Evolutionary conservation across 2,888 invertebrate species (phyloP), one percentile per base, ranked within the genome.

Genomic region (Isotomurus palustris): DNA sequence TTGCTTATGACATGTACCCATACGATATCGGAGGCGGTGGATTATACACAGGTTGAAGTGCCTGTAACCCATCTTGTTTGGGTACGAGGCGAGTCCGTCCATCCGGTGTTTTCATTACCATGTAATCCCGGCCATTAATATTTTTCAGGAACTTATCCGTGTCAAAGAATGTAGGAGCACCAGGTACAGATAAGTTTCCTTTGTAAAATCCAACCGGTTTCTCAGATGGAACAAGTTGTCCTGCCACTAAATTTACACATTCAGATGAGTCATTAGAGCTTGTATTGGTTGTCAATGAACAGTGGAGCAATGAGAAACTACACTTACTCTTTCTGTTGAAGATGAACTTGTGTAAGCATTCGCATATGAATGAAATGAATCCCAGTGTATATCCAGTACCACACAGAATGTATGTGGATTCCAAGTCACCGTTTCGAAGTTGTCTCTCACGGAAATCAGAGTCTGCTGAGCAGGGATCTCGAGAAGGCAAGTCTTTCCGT

Each of bases 401-500:
- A 73, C 89, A 86, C 1, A 90, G 84, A 66, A 84, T 78, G 72
- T 90, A 91, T 0, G 91, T 91, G 80, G 89, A 85, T 69, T 82
- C 74, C 1, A 91, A 80, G 74, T 91, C 91, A 3, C 83, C 80
- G 72, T 88, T 87, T 62, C 84, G 77, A 6, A 91, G 76, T 72
- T 85, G 85, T 1, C 90, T 80, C 72, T 91, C 91, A 38, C 84
- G 87, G 56, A 86, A 87, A 67, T 86, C 87, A 66, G 91, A 77
- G 75, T 91, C 84, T 51, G 88, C 79, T 0, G 91, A 90, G 68
- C 91, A 91, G 44, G 90, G 87, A 72, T 84, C 83, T 0, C 87
- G 85, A 65, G 83, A 81, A 0, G 91, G 89, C 66, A 89, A 73
- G 64, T 83, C 80, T 59, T 78, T 76, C 1, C 78, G 77, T 50